Evolutionary conservation across 1,140 invertebrate species (phyloP).

Genomic region (Drosophila tani): DNA sequence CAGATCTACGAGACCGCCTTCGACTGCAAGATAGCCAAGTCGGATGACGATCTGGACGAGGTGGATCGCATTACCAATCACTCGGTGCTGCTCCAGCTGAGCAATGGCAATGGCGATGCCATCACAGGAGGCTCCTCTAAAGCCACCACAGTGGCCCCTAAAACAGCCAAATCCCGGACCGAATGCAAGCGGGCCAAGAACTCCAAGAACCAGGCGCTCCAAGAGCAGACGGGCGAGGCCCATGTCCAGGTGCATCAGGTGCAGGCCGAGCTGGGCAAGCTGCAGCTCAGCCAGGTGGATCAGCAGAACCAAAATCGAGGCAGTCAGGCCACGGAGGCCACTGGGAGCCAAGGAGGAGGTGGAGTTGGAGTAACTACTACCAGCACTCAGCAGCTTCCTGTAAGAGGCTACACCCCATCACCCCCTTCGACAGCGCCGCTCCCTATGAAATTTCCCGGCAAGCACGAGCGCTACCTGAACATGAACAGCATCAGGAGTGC

Average conservation of each 20-base stretch:
- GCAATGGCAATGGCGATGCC: conserved; percentile 78
- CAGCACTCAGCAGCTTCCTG: conserved; percentile 86
- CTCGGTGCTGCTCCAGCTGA: conserved; percentile 88
- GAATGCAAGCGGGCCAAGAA: conserved; percentile 82
- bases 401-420: conserved; percentile 89
- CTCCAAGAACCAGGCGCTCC: conserved; percentile 80
- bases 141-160: neutral
- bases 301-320: conserved; percentile 64
- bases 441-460: conserved; percentile 90
- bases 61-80: conserved; percentile 92
- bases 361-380: conserved; percentile 18
- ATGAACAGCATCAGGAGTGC: conserved; percentile 92
- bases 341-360: neutral
- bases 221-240: conserved; percentile 62
- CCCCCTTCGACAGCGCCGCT: conserved; percentile 92
- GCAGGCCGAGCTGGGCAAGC: conserved; percentile 86
- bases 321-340: neutral
- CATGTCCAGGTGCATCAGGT: conserved; percentile 67
- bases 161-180: conserved; percentile 59
- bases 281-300: conserved; percentile 77
- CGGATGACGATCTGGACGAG: conserved; percentile 92
- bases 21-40: conserved; percentile 93
- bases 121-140: neutral
- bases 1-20: conserved; percentile 95
- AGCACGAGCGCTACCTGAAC: conserved; percentile 88